A percentile compares a stretch with the other conserved stretches of the same genome.
Evolutionary conservation across 1,140 invertebrate species (phyloP).

Genomic region (Oncopodura yosiiana): DNA sequence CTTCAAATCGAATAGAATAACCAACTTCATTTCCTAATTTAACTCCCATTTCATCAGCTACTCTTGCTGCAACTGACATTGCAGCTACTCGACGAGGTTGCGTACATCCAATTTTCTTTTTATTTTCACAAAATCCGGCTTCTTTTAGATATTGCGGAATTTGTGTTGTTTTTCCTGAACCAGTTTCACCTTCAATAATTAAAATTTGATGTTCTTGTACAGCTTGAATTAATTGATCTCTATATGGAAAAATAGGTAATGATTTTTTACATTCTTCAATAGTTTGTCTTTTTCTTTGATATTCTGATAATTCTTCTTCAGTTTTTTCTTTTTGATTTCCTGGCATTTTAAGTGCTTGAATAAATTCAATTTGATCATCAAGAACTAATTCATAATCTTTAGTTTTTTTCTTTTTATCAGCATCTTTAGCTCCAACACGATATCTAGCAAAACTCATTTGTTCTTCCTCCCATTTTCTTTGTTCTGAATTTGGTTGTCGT

Average conservation of each 20-base stretch:
- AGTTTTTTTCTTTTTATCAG: constrained; percentile 37
- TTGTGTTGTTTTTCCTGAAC: constrained; percentile 97
- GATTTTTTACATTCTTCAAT: constrained; percentile 88
- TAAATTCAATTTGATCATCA: constrained; percentile 96
- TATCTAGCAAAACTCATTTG: constrained; percentile 87
- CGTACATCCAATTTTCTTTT: constrained; percentile 66
- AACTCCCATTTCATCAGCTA: constrained; percentile 59
- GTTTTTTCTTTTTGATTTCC: constrained; percentile 51
- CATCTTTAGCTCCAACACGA: constrained; percentile 86
- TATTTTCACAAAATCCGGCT: constrained; percentile 64
- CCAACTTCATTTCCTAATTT: constrained; percentile 65
- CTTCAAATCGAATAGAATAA: constrained; percentile 69
- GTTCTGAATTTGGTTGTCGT: constrained; percentile 79
- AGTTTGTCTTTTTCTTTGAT: constrained; percentile 63
- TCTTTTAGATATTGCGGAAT: constrained; percentile 95
- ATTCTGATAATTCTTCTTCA: constrained; percentile 51
- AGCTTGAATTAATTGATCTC: constrained; percentile 75
- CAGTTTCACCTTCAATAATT: constrained; percentile 97
- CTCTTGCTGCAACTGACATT: constrained; percentile 64
- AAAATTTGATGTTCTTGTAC: constrained; percentile 81
- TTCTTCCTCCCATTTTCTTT: constrained; percentile 96
- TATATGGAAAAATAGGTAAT: constrained; percentile 89
- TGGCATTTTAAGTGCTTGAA: constrained; percentile 75
- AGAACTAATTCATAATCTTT: constrained; percentile 75
- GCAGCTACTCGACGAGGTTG: constrained; percentile 69